A percentile compares a stretch with the other conserved stretches of the same genome.
Evolutionary conservation across 2,888 invertebrate genomes (phyloP).

Genomic region (Frankliniella fusca): DNA sequence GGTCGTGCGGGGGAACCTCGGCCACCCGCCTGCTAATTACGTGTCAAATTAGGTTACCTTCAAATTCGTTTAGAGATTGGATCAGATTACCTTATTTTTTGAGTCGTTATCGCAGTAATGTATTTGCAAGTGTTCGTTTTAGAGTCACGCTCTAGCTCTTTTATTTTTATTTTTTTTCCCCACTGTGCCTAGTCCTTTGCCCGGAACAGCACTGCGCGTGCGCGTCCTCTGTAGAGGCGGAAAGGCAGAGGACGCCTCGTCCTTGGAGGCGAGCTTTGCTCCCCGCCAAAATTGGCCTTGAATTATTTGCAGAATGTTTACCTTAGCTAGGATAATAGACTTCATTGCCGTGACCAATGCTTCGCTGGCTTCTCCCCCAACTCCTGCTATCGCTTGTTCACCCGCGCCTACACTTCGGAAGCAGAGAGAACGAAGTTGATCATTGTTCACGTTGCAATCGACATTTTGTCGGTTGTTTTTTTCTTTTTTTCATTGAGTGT

Average conservation of each 20-base stretch:
- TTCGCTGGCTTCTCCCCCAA: background rate
- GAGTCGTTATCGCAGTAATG: no score
- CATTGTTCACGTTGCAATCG: no score
- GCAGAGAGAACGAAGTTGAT: no score
- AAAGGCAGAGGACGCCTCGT: background rate
- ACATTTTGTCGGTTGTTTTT: no score
- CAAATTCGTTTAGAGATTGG: no score
- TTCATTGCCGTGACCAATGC: background rate
- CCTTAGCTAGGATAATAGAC: background rate
- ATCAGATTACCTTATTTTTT: no score
- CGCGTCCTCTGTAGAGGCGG: background rate
- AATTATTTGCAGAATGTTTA: slow-evolving; percentile 22
- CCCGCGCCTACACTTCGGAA: no score
- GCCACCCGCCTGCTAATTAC: background rate
- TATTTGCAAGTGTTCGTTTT: no score
- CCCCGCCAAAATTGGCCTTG: background rate
- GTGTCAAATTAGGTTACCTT: no score
- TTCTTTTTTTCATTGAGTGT: no score
- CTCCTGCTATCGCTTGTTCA: background rate
- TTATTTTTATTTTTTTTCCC: no score
- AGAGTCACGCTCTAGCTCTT: background rate
- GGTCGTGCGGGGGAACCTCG: background rate
- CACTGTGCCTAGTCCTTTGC: background rate
- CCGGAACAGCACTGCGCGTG: background rate
- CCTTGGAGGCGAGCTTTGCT: background rate